A percentile compares a stretch with the other conserved stretches of the same genome.
Evolutionary conservation across 2,888 invertebrate species (phyloP).

Genomic region (Chrysolina haemoptera): DNA sequence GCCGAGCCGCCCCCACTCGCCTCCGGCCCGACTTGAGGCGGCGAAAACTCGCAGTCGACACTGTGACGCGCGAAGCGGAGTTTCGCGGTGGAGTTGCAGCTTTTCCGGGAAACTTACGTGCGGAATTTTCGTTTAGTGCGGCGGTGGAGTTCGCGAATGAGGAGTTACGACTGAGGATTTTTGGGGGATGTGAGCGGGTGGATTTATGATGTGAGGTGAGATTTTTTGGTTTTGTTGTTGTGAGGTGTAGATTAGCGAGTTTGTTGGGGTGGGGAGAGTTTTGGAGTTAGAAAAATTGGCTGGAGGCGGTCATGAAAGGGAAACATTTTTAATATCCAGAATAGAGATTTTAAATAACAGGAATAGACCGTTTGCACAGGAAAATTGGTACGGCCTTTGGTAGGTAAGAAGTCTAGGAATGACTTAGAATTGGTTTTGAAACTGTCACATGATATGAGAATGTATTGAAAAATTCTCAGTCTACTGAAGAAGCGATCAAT

Average conservation of each 20-base stretch:
- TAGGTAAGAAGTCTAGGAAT: no score
- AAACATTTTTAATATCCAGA: no score
- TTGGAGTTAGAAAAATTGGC: background rate
- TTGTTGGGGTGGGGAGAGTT: background rate
- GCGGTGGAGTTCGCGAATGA: background rate
- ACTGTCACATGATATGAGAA: no score
- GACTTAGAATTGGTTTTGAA: no score
- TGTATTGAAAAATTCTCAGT: no score
- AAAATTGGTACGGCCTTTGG: no score
- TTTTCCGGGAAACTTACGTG: conserved; percentile 21
- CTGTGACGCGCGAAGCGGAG: conserved; percentile 46
- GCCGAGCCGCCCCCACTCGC: conserved; percentile 43
- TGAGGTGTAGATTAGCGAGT: background rate
- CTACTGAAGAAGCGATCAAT: no score
- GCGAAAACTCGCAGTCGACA: conserved; percentile 56
- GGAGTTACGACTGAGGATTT: background rate
- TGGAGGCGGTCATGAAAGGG: background rate
- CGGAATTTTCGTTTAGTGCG: conserved; percentile 16
- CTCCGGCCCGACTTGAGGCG: conserved; percentile 56
- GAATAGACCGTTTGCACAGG: no score
- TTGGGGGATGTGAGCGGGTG: background rate
- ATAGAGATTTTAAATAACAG: no score
- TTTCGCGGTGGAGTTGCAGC: conserved; percentile 35
- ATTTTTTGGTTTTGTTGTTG: background rate
- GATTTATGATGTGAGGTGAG: conserved; percentile 11